Base-by-base conservation (phyloP, 2,888 invertebrate species). In the Axea sp. region DNA sequence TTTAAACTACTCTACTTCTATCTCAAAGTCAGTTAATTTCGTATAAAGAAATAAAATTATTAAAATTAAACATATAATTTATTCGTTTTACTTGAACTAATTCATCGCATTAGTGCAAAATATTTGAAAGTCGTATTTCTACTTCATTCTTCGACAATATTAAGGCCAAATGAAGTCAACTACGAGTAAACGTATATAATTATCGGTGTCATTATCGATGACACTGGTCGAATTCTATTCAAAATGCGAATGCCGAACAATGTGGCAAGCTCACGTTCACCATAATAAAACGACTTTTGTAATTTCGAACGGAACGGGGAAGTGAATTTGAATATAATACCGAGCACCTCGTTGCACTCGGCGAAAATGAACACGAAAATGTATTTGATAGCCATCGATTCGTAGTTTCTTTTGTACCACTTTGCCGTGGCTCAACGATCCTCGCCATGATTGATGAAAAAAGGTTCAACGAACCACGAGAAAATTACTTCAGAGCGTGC, bases 251-350 rank as follows among this genome's bases (percentile, higher is more conserved):
- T 53, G 28, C 35, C 55, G 33, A 22, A 57, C 43, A 57, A 55
- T 37, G 45, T 30, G 33, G 33, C 43, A 43, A 41, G 43, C 41
- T 14, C 26, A 28, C 19, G 22, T 51, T n/a, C 15, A 19, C 22
- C 33, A 22, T 12, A 49, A 31, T 51, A 26, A 33, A 51, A 11
- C 37, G 26, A 43, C 41, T 45, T 43, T 65, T 55, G 43, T 30
- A 30, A 28, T 14, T 11, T 14, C 26, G 15, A 59, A 9, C 22
- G 5, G 22, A 65, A 55, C 33, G 37, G 19, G 65, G 45, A 65
- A 65, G 64, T 53, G 64, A 64, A 64, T 64, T 64, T 64, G 51
- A 53, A 37, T 65, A 55, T 65, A 65, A 65, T 65, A 26, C 19
- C 5, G 17, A 33, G 43, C 35, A 43, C 31, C 62, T 22, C 28